phyloP scores from a whole-genome alignment of 2,888 invertebrate species.

The Coelinius sp. region DNA sequence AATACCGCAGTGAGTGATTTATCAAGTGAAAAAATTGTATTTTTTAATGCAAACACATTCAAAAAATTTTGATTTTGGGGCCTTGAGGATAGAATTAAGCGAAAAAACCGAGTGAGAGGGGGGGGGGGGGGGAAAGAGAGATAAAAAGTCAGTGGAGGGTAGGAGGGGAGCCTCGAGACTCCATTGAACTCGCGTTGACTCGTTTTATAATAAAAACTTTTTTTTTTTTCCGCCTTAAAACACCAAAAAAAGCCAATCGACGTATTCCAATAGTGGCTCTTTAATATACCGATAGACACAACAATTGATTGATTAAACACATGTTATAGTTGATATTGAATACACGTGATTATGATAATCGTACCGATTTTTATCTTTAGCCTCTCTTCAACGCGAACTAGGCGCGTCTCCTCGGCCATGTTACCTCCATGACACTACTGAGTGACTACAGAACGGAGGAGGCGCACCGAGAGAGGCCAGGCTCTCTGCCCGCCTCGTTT shows the following conservation, averaged over 20 bases:
- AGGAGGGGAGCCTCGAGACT: slow-evolving; percentile 35
- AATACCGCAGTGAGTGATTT: not conserved
- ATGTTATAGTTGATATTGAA: slow-evolving; percentile 20
- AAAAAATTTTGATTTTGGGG: not conserved
- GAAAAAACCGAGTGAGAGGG: slow-evolving; percentile 32
- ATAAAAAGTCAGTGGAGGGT: slow-evolving; percentile 35
- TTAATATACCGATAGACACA: slow-evolving; percentile 16
- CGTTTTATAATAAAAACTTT: slow-evolving; percentile 21
- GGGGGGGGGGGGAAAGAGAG: slow-evolving; percentile 23
- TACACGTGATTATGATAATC: slow-evolving; percentile 58
- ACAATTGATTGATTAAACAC: slow-evolving; percentile 18
- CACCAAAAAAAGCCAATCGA: slow-evolving; percentile 7
- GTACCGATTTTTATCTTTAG: slow-evolving; percentile 95
- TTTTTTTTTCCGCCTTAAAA: slow-evolving; percentile 12
- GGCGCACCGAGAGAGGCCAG: slow-evolving; percentile 22
- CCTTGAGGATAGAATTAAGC: not conserved
- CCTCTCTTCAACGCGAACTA: slow-evolving; percentile 93
- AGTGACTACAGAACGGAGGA: slow-evolving; percentile 60
- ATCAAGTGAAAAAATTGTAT: slow-evolving; percentile 15
- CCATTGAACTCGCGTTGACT: slow-evolving; percentile 38
- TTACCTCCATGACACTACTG: slow-evolving; percentile 83
- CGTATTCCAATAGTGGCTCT: not conserved
- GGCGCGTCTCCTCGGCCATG: slow-evolving; percentile 92
- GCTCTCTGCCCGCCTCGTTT: slow-evolving; percentile 53
- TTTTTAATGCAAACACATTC: slow-evolving; percentile 20